phyloP scores from a whole-genome alignment of 2,113 vertebrate genomes.

The Lota lota region DNA sequence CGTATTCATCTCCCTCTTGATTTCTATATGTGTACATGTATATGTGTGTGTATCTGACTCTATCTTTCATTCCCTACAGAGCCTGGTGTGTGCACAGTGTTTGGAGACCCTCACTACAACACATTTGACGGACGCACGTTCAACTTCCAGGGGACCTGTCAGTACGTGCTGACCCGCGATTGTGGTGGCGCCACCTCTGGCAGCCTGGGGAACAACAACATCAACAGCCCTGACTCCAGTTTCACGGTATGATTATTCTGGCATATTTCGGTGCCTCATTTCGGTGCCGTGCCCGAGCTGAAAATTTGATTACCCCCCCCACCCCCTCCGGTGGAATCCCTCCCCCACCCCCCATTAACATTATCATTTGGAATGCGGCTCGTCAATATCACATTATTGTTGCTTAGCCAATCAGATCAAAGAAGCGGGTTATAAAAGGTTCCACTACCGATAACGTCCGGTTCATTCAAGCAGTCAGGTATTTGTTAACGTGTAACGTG shows the following conservation, averaged over 20 bases:
- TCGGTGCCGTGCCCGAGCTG: too few species aligned
- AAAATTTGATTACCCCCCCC: too few species aligned
- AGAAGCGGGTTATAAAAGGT: too few species aligned
- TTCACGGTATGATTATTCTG: conserved; percentile 74
- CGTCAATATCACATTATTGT: too few species aligned
- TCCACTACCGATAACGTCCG: too few species aligned
- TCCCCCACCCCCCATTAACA: not conserved
- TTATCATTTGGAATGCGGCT: not conserved
- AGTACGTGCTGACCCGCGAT: conserved; percentile 93
- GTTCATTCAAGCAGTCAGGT: too few species aligned
- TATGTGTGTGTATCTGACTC: too few species aligned
- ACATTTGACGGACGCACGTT: conserved; percentile 97
- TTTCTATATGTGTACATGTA: not conserved
- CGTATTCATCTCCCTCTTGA: too few species aligned
- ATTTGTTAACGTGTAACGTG: too few species aligned
- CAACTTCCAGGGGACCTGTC: conserved; percentile 99
- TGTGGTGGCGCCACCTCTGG: conserved; percentile 61
- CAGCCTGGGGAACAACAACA: conserved; percentile 19
- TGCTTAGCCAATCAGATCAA: too few species aligned
- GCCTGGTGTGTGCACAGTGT: conserved; percentile 96
- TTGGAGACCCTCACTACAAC: conserved; percentile 99
- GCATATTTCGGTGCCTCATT: not conserved
- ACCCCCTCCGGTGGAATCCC: not conserved
- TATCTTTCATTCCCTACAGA: conserved; percentile 72
- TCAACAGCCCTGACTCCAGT: conserved; percentile 80